phyloP scores from a whole-genome alignment of 1,140 invertebrate species.

The Euglossa dilemma region DNA sequence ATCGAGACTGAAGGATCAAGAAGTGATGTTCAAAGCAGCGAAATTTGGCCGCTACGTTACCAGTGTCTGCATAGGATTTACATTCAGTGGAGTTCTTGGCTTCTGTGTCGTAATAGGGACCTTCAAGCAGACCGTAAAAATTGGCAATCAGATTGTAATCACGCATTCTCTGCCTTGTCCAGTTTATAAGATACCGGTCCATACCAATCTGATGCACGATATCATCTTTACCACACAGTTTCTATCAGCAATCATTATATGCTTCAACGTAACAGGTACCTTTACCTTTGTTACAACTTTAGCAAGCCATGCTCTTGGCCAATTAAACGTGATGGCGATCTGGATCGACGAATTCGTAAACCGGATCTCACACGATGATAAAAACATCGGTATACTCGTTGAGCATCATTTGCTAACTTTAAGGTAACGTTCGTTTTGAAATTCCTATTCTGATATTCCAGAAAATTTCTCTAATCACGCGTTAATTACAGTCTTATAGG shows the following conservation, averaged over 20 bases:
- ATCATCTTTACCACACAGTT: background rate
- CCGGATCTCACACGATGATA: background rate
- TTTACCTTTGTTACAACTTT: constrained; percentile 21
- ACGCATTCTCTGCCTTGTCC: constrained; percentile 32
- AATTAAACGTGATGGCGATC: constrained; percentile 38
- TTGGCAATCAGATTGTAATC: background rate
- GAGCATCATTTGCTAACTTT: constrained; percentile 49
- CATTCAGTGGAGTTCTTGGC: constrained; percentile 48
- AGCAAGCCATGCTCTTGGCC: constrained; percentile 49
- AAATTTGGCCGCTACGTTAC: constrained; percentile 42
- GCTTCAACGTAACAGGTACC: background rate
- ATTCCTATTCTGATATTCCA: background rate
- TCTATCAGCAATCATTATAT: background rate
- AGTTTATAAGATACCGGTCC: background rate
- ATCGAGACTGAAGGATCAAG: constrained; percentile 10
- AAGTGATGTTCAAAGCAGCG: constrained; percentile 49
- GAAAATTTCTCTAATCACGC: background rate
- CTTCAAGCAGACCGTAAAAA: background rate
- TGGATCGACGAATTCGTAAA: constrained; percentile 36
- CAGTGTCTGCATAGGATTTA: constrained; percentile 41
- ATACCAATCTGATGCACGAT: background rate
- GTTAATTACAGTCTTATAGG: constrained; percentile 57
- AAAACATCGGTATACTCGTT: constrained; percentile 21
- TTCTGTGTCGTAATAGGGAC: background rate
- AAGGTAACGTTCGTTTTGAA: background rate